Evolutionary conservation across 2,888 invertebrate species (phyloP).

Genomic region (Thyatira batis): DNA sequence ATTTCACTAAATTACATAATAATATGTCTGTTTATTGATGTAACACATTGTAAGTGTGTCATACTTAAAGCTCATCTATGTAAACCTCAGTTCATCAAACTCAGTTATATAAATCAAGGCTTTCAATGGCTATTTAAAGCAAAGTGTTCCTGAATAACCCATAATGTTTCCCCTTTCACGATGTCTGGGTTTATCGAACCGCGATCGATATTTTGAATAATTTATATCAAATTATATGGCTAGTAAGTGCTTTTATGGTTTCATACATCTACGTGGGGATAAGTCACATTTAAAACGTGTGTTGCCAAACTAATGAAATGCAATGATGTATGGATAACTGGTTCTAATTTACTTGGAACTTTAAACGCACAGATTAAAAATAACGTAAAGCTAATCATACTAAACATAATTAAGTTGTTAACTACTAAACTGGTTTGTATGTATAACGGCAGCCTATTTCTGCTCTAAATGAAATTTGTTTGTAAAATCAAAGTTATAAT

Average conservation of each 20-base stretch:
- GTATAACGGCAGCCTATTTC: not conserved
- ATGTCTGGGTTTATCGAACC: conserved; percentile 61
- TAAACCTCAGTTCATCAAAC: not conserved
- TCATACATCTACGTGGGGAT: not conserved
- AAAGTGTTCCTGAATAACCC: conserved; percentile 43
- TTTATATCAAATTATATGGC: conserved; percentile 49
- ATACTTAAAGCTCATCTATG: not conserved
- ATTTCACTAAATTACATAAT: too few relatives aligned
- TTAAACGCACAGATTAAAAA: not conserved
- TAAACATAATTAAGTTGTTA: not conserved
- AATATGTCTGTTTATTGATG: too few relatives aligned
- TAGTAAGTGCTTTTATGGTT: conserved; percentile 34
- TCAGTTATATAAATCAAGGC: conserved; percentile 10
- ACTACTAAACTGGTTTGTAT: not conserved
- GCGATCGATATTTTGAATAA: conserved; percentile 52
- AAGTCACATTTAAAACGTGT: not conserved
- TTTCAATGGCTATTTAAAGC: conserved; percentile 46
- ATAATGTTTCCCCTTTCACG: conserved; percentile 52
- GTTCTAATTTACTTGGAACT: not conserved
- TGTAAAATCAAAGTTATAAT: not conserved
- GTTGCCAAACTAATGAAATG: not conserved
- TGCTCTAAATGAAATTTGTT: not conserved
- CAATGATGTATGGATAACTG: not conserved
- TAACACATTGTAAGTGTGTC: not conserved
- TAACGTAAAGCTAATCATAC: not conserved